These are phyloP conservation scores for Acleris cristana DNA, from an alignment of 2,888 invertebrate species.

Conservation along the genomic window DNA sequence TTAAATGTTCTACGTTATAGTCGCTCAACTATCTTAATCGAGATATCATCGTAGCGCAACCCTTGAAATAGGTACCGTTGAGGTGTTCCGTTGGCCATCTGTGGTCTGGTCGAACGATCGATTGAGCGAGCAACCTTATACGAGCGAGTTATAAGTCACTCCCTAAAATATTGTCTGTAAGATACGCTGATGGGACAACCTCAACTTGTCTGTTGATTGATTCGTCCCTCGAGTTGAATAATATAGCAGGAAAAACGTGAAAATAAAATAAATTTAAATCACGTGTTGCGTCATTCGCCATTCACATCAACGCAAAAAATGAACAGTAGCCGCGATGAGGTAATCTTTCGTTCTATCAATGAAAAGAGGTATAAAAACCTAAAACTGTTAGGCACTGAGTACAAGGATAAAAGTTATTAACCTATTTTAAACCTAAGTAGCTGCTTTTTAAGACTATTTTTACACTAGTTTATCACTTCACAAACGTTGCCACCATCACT, in stretches of 20 bases:
- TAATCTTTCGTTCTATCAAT: conserved; percentile 68
- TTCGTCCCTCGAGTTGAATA: background rate
- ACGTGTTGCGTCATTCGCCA: conserved; percentile 1
- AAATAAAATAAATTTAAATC: conserved; percentile 12
- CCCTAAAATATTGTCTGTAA: too few relatives aligned
- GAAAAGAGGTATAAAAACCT: conserved; percentile 60
- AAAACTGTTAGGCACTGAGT: conserved; percentile 51
- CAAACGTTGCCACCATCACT: conserved; percentile 21
- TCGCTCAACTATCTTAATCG: too few relatives aligned
- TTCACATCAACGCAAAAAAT: conserved; percentile 49
- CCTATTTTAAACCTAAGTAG: background rate
- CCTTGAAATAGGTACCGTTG: too few relatives aligned
- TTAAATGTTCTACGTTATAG: too few relatives aligned
- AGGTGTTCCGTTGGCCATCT: too few relatives aligned
- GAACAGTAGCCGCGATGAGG: conserved; percentile 65
- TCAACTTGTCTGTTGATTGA: too few relatives aligned
- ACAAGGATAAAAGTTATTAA: conserved; percentile 17
- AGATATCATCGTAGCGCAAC: too few relatives aligned
- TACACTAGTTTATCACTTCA: background rate
- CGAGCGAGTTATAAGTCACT: too few relatives aligned
- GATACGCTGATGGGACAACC: too few relatives aligned
- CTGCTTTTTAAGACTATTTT: background rate
- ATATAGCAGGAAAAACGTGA: conserved; percentile 18
- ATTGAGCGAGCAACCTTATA: too few relatives aligned
- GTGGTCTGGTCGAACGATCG: too few relatives aligned